Evolutionary conservation across 2,888 invertebrate species (phyloP).

Genomic region (Ornithoptera priamus): DNA sequence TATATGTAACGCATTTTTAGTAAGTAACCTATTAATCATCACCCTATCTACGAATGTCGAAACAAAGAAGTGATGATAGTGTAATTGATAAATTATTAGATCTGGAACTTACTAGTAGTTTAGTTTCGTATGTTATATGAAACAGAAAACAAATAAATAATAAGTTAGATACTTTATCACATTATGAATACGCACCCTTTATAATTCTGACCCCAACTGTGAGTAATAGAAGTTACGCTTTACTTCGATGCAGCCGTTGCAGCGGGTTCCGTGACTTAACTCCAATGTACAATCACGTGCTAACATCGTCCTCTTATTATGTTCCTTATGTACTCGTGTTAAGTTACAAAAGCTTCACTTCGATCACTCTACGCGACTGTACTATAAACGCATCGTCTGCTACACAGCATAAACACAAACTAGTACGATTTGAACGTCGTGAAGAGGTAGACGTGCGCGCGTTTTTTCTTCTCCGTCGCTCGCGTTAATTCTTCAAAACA

Average conservation of each 20-base stretch:
- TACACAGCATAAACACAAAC: conserved; percentile 33
- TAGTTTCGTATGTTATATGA: too few relatives aligned
- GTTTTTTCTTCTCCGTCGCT: conserved; percentile 41
- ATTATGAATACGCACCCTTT: conserved; percentile 12
- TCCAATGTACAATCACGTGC: conserved; percentile 56
- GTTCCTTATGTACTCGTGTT: conserved; percentile 7
- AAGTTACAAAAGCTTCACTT: conserved; percentile 4
- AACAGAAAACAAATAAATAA: background rate
- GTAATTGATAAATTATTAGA: background rate
- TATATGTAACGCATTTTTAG: background rate
- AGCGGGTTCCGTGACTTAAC: conserved; percentile 68
- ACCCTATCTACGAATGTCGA: background rate
- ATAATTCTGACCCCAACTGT: conserved; percentile 46
- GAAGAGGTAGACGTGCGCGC: conserved; percentile 58
- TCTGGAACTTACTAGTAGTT: too few relatives aligned
- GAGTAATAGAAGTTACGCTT: conserved; percentile 60
- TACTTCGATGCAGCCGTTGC: conserved; percentile 60
- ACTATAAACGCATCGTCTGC: conserved; percentile 28
- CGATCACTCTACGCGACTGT: conserved; percentile 8
- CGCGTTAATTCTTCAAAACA: conserved; percentile 55
- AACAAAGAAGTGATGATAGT: background rate
- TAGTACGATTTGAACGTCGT: conserved; percentile 61
- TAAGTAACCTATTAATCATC: background rate
- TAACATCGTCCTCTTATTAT: conserved; percentile 39
- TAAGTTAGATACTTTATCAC: background rate